phyloP scores from a whole-genome alignment of 2,797 vertebrate species.

The Prunella strophiata region DNA sequence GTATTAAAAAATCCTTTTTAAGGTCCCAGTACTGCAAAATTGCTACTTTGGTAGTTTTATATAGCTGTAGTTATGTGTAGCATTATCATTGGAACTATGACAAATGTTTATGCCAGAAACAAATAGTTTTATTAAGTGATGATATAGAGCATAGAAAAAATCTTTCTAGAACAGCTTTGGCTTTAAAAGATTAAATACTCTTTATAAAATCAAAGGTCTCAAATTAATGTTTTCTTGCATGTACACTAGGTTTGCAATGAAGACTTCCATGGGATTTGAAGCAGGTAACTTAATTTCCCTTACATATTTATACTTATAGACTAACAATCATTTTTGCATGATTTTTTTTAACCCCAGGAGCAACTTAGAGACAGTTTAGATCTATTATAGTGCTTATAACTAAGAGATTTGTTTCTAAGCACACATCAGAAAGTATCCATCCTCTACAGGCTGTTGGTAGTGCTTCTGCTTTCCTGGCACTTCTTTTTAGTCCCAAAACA shows the following conservation, averaged over 20 bases:
- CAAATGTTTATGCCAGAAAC: neutral
- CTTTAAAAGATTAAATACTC: neutral
- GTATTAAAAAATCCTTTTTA: neutral
- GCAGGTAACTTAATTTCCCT: neutral
- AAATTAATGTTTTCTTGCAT: neutral
- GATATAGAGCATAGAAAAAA: neutral
- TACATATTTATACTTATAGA: neutral
- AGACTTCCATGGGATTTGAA: neutral
- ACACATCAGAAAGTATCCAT: neutral
- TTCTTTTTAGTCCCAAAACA: neutral
- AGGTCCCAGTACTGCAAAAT: neutral
- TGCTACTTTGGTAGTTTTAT: neutral
- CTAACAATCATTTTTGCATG: neutral
- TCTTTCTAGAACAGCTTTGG: neutral
- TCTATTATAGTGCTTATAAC: neutral
- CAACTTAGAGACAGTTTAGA: neutral
- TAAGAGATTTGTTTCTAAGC: neutral
- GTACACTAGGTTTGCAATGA: neutral
- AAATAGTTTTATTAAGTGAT: neutral
- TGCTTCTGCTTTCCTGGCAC: neutral
- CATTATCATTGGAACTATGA: neutral
- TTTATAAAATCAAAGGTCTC: neutral
- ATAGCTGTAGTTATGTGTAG: neutral
- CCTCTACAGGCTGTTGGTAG: neutral
- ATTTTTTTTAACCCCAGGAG: neutral